A percentile compares a stretch with the other conserved stretches of the same genome.
These are phyloP conservation scores for Melieria picta DNA, from an alignment of 2,888 invertebrate species.

Conservation along the genomic window DNA sequence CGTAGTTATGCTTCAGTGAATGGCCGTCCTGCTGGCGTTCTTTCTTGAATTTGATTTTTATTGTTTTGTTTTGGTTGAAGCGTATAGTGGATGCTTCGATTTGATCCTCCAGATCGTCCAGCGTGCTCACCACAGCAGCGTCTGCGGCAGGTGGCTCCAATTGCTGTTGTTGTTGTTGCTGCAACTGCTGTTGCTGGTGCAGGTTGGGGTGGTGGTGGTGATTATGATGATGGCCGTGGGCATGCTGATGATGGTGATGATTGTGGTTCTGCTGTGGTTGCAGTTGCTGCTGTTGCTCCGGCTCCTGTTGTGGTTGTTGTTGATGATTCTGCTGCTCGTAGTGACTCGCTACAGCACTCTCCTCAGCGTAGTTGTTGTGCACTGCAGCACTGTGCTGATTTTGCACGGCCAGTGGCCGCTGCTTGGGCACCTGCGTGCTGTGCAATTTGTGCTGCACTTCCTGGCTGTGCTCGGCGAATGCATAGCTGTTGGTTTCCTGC, in stretches of 20 bases:
- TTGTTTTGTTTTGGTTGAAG: slow-evolving; percentile 62
- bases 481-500: background rate
- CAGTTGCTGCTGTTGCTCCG: slow-evolving; percentile 39
- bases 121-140: slow-evolving; percentile 19
- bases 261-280: slow-evolving; percentile 40
- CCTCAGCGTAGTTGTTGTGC: slow-evolving; percentile 23
- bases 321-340: slow-evolving; percentile 35
- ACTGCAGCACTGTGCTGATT: slow-evolving; percentile 35
- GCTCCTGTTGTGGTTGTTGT: slow-evolving; percentile 40
- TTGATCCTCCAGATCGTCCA: slow-evolving; percentile 56
- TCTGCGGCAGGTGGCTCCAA: slow-evolving; percentile 22
- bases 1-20: slow-evolving; percentile 57
- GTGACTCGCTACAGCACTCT: slow-evolving; percentile 7
- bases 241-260: slow-evolving; percentile 12
- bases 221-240: background rate
- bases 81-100: slow-evolving; percentile 62
- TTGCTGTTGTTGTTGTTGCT: slow-evolving; percentile 31
- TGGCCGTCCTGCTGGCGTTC: slow-evolving; percentile 44
- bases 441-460: too few species aligned
- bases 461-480: too few species aligned
- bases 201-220: slow-evolving; percentile 15
- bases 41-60: slow-evolving; percentile 65
- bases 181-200: slow-evolving; percentile 35
- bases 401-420: too few species aligned
- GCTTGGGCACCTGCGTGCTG: too few species aligned